A percentile compares a stretch with the other conserved stretches of the same genome.
Conservation (phyloP, 2,113 vertebrate species). For the Seriola aureovittata region DNA sequence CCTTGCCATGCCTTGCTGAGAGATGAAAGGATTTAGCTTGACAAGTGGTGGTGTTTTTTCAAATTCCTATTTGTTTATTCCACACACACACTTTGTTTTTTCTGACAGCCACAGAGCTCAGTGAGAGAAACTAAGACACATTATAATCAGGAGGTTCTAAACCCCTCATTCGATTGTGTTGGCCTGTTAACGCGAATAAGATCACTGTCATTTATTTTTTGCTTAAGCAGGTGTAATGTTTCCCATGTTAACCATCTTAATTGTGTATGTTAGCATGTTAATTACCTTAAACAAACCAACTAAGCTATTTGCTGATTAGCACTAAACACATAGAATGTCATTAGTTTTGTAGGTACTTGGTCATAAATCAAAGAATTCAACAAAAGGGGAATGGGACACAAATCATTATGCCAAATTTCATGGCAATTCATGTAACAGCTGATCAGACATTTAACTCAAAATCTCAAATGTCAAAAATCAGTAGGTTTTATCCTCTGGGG, state of each 20-base stretch:
- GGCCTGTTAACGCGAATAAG: not conserved
- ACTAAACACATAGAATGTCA: no score
- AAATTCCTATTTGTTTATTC: slow-evolving; percentile 38
- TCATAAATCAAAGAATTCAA: not conserved
- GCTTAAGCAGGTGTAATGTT: not conserved
- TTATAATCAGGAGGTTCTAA: not conserved
- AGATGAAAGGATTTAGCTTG: slow-evolving; percentile 31
- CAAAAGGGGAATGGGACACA: no score
- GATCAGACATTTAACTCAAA: not conserved
- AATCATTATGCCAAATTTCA: no score
- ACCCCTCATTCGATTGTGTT: not conserved
- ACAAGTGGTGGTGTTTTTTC: slow-evolving; percentile 34
- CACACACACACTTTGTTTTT: not conserved
- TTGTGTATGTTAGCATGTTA: not conserved
- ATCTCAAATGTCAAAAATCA: not conserved
- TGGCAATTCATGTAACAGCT: not conserved
- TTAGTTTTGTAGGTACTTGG: no score
- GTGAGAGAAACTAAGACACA: slow-evolving; percentile 16
- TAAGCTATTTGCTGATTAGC: not conserved
- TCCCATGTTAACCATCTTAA: not conserved
- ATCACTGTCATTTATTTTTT: not conserved
- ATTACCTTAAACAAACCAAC: not conserved
- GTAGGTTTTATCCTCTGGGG: not conserved
- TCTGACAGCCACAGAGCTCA: slow-evolving; percentile 29
- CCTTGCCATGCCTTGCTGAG: slow-evolving; percentile 1